These are phyloP conservation scores for Dendrocopos noguchii DNA, from an alignment of 2,113 vertebrate species.

Conservation along the genomic window DNA sequence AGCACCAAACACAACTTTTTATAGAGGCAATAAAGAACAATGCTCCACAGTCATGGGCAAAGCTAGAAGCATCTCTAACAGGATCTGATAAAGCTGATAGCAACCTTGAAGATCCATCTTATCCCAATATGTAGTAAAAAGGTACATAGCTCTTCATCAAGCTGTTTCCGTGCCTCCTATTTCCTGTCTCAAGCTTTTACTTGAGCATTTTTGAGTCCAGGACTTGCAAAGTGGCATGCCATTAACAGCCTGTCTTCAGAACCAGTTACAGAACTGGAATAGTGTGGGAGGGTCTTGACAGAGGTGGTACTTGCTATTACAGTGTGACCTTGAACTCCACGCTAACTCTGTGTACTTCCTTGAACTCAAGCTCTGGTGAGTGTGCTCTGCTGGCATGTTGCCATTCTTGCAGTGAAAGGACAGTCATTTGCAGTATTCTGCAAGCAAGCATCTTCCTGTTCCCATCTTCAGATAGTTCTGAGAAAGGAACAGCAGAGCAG, in stretches of 20 bases:
- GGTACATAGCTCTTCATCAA: not conserved
- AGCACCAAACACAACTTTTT: conserved; percentile 87
- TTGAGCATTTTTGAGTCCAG: conserved; percentile 34
- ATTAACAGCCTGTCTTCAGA: not conserved
- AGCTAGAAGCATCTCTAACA: conserved; percentile 81
- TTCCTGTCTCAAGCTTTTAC: conserved; percentile 24
- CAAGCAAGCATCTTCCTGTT: not conserved
- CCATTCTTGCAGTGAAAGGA: not conserved
- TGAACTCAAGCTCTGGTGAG: not conserved
- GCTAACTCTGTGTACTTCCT: not conserved
- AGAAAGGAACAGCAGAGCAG: not conserved
- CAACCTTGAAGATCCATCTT: conserved; percentile 38
- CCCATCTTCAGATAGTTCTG: not conserved
- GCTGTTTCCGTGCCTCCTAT: conserved; percentile 44
- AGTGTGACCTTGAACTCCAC: not conserved
- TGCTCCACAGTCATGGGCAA: conserved; percentile 87
- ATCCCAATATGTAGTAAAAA: conserved; percentile 58
- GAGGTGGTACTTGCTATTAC: not conserved
- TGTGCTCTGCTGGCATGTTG: not conserved
- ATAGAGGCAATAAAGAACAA: conserved; percentile 85
- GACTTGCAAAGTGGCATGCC: not conserved
- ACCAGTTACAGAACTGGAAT: not conserved
- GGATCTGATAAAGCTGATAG: conserved; percentile 32
- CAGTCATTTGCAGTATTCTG: not conserved
- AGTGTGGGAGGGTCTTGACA: not conserved